Evolutionary conservation across 1,140 invertebrate species (phyloP).

Genomic region (Musca vetustissima): DNA sequence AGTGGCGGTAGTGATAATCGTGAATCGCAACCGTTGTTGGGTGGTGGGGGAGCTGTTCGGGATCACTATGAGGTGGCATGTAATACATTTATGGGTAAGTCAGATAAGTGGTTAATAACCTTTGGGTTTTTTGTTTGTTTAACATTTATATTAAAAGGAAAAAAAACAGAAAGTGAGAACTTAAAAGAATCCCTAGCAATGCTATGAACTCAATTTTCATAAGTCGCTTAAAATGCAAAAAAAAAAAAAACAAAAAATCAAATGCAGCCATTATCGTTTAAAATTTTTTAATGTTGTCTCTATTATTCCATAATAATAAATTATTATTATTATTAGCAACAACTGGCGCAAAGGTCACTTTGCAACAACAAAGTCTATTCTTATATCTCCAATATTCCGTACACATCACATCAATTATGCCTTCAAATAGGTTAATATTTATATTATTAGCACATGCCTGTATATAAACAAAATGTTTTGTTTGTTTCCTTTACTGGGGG

Average conservation of each 20-base stretch:
- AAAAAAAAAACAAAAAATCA: no score
- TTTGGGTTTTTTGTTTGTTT: neutral
- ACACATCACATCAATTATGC: no score
- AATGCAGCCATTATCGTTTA: neutral
- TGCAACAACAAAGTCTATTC: no score
- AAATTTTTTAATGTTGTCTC: neutral
- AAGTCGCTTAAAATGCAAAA: neutral
- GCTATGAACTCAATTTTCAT: neutral
- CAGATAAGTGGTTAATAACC: neutral
- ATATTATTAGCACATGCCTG: no score
- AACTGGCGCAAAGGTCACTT: no score
- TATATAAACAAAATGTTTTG: no score
- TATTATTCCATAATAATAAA: no score
- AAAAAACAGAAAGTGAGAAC: no score
- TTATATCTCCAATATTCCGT: no score
- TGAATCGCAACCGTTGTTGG: conserved; percentile 86
- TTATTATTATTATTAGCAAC: no score
- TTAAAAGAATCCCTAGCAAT: neutral
- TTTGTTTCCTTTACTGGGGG: no score
- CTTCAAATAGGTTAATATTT: no score
- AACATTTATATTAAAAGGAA: conserved; percentile 2
- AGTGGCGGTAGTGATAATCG: conserved; percentile 73
- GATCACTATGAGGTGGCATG: conserved; percentile 75
- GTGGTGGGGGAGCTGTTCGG: conserved; percentile 68
- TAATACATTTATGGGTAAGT: conserved; percentile 80